A percentile compares a stretch with the other conserved stretches of the same genome.
These are phyloP conservation scores for Bubo scandiacus DNA, from an alignment of 2,113 vertebrate genomes.

Conservation along the genomic window DNA sequence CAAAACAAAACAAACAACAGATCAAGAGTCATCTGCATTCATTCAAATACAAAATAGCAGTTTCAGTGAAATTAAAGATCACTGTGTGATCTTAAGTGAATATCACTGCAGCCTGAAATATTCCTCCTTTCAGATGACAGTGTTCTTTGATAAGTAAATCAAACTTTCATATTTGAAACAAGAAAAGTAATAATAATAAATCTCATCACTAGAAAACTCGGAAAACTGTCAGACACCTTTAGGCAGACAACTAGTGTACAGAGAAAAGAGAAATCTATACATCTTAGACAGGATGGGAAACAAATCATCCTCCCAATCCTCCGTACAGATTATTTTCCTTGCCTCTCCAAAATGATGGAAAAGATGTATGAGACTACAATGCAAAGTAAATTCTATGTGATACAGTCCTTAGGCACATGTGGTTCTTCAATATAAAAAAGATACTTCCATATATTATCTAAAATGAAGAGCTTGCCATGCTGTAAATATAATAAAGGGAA, in stretches of 20 bases:
- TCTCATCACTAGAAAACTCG: not conserved
- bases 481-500: not conserved
- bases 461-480: not conserved
- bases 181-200: constrained; percentile 52
- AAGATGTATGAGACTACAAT: not conserved
- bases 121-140: constrained; percentile 17
- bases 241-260: not conserved
- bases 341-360: not conserved
- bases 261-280: constrained; percentile 19
- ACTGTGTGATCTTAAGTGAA: not conserved
- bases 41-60: constrained; percentile 25
- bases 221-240: constrained; percentile 9
- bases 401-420: not conserved
- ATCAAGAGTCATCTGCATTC: constrained; percentile 33
- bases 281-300: not conserved
- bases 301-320: not conserved
- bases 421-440: not conserved
- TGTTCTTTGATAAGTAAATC: constrained; percentile 50
- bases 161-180: constrained; percentile 52
- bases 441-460: not conserved
- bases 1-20: not conserved
- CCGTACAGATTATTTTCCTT: not conserved
- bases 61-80: not conserved
- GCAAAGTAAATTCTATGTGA: not conserved
- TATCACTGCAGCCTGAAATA: constrained; percentile 28